phyloP scores from a whole-genome alignment of 2,113 vertebrate species.

The Gallinago media region DNA sequence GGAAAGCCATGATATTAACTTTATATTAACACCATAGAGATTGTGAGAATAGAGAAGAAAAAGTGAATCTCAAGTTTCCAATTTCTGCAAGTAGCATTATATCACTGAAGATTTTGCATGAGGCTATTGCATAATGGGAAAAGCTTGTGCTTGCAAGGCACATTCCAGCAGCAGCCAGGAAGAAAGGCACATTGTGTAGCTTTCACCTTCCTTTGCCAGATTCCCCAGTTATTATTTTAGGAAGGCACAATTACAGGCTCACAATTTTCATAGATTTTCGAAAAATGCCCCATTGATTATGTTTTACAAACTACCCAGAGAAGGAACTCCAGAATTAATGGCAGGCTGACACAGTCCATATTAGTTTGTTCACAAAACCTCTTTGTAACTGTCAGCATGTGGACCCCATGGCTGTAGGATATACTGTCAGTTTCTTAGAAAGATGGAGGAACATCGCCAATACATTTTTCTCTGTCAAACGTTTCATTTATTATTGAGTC shows the following conservation, averaged over 20 bases:
- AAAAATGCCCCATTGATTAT: constrained; percentile 54
- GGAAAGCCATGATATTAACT: not conserved
- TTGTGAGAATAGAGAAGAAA: not conserved
- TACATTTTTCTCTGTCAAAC: constrained; percentile 78
- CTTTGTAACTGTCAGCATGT: constrained; percentile 74
- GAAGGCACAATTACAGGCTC: constrained; percentile 29
- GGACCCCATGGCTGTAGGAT: constrained; percentile 36
- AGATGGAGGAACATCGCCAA: constrained; percentile 67
- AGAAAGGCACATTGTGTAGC: constrained; percentile 19
- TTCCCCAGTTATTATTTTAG: constrained; percentile 25
- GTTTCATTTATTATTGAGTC: constrained; percentile 76
- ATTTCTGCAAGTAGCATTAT: not conserved
- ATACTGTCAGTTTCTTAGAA: constrained; percentile 72
- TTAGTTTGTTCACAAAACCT: constrained; percentile 72
- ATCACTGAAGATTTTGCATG: not conserved
- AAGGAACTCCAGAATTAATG: constrained; percentile 67
- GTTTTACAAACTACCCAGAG: constrained; percentile 63
- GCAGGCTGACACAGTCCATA: constrained; percentile 64
- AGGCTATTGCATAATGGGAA: not conserved
- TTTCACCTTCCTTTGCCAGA: constrained; percentile 10
- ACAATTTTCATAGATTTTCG: constrained; percentile 30
- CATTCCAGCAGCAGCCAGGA: not conserved
- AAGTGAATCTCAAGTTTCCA: not conserved
- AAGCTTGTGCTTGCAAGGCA: not conserved
- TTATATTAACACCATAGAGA: not conserved